phyloP scores from a whole-genome alignment of 2,113 vertebrate genomes.

The Cavia aperea region DNA sequence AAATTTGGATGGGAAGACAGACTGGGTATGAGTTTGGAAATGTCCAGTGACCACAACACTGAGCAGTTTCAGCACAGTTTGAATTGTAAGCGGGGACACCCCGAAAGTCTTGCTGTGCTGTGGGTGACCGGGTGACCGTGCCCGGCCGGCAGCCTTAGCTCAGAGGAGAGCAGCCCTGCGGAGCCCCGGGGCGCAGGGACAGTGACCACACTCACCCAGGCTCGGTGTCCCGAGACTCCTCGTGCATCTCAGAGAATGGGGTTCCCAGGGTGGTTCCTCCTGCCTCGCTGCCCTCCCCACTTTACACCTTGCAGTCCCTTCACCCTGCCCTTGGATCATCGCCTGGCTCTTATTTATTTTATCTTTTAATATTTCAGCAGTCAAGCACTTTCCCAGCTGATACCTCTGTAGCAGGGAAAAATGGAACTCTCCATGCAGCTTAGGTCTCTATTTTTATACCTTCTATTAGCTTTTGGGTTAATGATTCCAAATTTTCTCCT shows the following conservation, averaged over 20 bases:
- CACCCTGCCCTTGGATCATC: not conserved
- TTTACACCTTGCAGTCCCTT: slow-evolving; percentile 11
- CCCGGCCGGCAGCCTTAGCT: not conserved
- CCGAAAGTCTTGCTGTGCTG: not conserved
- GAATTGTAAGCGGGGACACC: not conserved
- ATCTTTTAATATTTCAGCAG: slow-evolving; percentile 28
- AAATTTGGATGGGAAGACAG: slow-evolving; percentile 16
- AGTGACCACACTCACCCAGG: not conserved
- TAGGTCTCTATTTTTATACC: slow-evolving; percentile 47
- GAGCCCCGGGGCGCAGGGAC: not conserved
- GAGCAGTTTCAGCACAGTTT: not conserved
- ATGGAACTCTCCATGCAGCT: not conserved
- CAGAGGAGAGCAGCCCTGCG: not conserved
- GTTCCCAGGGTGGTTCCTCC: not conserved
- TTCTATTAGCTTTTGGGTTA: slow-evolving; percentile 45
- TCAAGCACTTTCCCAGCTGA: slow-evolving; percentile 53
- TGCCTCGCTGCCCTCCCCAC: not conserved
- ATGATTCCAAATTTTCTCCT: slow-evolving; percentile 35
- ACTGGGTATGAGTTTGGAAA: slow-evolving; percentile 16
- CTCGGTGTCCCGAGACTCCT: not conserved
- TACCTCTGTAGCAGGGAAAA: slow-evolving; percentile 40
- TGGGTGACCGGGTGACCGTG: not conserved
- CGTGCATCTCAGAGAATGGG: not conserved
- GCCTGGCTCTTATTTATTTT: slow-evolving; percentile 48
- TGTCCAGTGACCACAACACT: not conserved